Base-by-base conservation (phyloP, 2,888 invertebrate genomes). In the Synanthedon myopaeformis region DNA sequence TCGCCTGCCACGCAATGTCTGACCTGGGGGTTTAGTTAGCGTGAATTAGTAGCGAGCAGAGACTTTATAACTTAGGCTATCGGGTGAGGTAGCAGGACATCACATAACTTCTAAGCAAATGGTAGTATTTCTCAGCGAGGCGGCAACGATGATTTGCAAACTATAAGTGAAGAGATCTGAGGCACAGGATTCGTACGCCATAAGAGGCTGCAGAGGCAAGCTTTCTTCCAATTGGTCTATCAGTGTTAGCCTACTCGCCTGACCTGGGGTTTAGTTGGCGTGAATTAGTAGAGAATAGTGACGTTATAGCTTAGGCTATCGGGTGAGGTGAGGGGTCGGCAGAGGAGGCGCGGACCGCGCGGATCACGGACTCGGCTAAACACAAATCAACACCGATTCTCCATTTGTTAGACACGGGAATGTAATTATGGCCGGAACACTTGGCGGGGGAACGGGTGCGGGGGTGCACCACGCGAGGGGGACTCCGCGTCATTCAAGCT, bases 341-440 rank as follows among this genome's bases (percentile, higher is more conserved):
- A 51, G 56, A 45, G 28, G 28, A 35, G 55, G 60, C 58, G 58
- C 54, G 60, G 71, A 69, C 65, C 66, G 67, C 62, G 61, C 66
- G 74, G 80, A 81, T 79, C 81, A 76, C 75, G 74, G 79, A 72
- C 76, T 76, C 72, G 70, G 77, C 85, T 82, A 80, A 84, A 88
- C 87, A 86, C 88, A 87, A 88, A 89, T 88, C 89, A 89, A 89
- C 89, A 89, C 82, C 86, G 89, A 88, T 89, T 88, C 88, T 89
- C 89, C 89, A 89, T 89, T 89, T 89, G 88, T 89, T 88, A 87
- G 88, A 89, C 89, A 89, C 84, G 86, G 84, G 85, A 89, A 89
- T 87, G 87, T 89, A 88, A 89, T 89, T 89, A 89, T 88, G 86
- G 83, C 80, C 81, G 82, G 82, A 82, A 82, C 81, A 80, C 79